Conservation (phyloP, 2,797 vertebrate species). For the Muscicapa striata region DNA sequence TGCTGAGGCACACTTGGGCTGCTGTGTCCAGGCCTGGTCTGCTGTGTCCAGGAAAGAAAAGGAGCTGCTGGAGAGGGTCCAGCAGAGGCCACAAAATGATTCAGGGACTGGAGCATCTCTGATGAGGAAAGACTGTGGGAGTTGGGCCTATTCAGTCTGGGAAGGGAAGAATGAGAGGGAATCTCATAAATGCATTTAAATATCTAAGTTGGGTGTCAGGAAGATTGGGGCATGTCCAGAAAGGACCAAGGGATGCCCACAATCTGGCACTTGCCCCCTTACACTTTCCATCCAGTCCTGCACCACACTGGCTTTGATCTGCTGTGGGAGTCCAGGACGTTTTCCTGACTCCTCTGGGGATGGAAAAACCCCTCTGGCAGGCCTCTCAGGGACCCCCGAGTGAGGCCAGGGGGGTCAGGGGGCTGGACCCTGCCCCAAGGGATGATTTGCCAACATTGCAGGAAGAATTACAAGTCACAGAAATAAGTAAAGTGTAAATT, state of each 20-base stretch:
- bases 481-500: no score
- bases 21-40: no score
- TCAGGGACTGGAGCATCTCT: background rate
- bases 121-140: background rate
- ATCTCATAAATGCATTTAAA: background rate
- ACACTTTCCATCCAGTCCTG: background rate
- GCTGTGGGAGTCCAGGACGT: no score
- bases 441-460: no score
- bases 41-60: background rate
- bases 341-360: no score
- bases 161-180: background rate
- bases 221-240: background rate
- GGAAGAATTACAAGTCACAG: no score
- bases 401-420: no score
- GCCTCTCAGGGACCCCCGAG: no score
- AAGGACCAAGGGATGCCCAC: background rate
- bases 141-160: background rate
- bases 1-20: no score
- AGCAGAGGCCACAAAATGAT: rapidly evolving
- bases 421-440: no score
- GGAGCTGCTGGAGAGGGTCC: background rate
- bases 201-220: background rate
- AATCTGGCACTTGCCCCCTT: no score
- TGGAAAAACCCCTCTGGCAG: no score
- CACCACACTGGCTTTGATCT: background rate